Evolutionary conservation across 2,888 invertebrate species (phyloP), one percentile per base, ranked within the genome.

Genomic region (Mellilla xanthometata): DNA sequence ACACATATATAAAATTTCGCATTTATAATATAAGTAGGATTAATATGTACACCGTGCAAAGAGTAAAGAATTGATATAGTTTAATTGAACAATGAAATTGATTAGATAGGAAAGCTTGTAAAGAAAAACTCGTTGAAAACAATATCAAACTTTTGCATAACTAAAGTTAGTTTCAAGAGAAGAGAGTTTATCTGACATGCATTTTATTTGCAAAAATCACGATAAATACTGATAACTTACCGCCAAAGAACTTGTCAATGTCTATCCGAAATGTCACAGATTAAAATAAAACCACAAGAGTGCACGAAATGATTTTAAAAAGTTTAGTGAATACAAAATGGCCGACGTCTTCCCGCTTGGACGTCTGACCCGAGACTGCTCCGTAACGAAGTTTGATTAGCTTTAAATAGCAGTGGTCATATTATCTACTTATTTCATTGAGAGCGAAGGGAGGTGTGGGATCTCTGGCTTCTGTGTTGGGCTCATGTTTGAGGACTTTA

Each of bases 381-480:
- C 84, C 88, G 88, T 91, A 91, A 91, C 90, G 76, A 87, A 81
- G 77, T 86, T 91, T 92, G 91, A 92, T 92, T 91, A 91, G 88
- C 89, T 91, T 92, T 91, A 92, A 91, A 92, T 92, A 92, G 91
- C 81, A 78, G 78, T 81, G 81, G 83, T 79, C 83, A 85, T 76
- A 86, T 89, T 89, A 91, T 90, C 90, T 90, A 90, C 88, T 90
- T 90, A 90, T 85, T 90, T 77, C 78, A 90, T 91, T 90, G 85
- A 86, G 76, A 74, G 74, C 73, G 79, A 70, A 73, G 72, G 54
- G 69, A 67, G 68, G 71, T 80, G 76, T 78, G 73, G 70, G 72
- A 70, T 74, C 70, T 70, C 70, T 75, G 64, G 72, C 64, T 70
- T 76, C 59, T 53, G 65, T 65, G 67, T 58, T 65, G 57, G 62